Conservation (phyloP, 1,140 invertebrate species). For the Berghia stephanieae region DNA sequence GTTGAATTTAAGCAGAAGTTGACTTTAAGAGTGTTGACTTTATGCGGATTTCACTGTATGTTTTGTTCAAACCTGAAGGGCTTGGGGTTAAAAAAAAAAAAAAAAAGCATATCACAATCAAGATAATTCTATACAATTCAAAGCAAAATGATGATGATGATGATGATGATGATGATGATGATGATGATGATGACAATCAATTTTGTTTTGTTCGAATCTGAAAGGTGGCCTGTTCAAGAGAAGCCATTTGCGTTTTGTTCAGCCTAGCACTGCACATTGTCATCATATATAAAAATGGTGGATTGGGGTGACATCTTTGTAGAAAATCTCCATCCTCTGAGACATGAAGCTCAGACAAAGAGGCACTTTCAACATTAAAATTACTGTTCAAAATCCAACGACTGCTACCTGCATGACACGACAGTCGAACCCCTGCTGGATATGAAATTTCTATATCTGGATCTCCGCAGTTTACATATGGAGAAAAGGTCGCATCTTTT, state of each 20-base stretch:
- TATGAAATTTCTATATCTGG: too few species aligned
- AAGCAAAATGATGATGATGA: too few species aligned
- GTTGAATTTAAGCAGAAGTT: too few species aligned
- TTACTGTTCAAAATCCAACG: constrained; percentile 11
- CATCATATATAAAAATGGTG: constrained; percentile 11
- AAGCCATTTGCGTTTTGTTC: not conserved
- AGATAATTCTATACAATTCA: too few species aligned
- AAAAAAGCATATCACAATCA: too few species aligned
- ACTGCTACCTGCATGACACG: constrained; percentile 19
- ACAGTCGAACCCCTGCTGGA: constrained; percentile 8
- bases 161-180: too few species aligned
- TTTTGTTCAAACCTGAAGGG: too few species aligned
- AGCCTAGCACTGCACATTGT: constrained; percentile 4
- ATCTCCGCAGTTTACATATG: not conserved
- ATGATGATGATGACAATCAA: too few species aligned
- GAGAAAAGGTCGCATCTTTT: not conserved
- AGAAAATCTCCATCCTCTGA: not conserved
- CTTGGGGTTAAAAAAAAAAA: too few species aligned
- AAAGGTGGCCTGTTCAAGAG: not conserved
- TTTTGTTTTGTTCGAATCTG: too few species aligned
- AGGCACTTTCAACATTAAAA: not conserved
- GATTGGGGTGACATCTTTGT: not conserved
- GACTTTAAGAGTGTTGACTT: too few species aligned
- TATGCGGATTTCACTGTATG: too few species aligned
- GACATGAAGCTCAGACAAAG: not conserved